Evolutionary conservation across 2,113 vertebrate genomes (phyloP), one percentile per base, ranked within the genome.

Genomic region (Leptobrachium ailaonicum): DNA sequence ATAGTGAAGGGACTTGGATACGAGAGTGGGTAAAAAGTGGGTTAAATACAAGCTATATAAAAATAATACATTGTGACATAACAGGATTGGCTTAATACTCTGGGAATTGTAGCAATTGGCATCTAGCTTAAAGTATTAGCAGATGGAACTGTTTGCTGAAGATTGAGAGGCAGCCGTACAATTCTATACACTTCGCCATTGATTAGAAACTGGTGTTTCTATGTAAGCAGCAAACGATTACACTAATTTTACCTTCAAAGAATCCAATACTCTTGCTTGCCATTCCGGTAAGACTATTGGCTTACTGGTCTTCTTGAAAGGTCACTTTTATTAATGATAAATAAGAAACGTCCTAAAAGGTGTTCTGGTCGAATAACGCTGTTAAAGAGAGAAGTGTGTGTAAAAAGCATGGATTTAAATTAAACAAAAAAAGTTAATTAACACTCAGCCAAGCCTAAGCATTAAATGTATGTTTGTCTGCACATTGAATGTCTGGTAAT

Each of bases 201-300:
- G 44, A 44, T 79, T 47, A 50, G 68, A 45, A 2, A 47, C 66
- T 50, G 74, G 20, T 67, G 6, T 41, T 76, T 44, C 70, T 13
- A 73, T 13, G 47, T 56, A 56, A 54, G 41, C 20, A n/a, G 20
- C 11, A 14, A 63, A 73, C 6, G 4, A 58, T 47, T 53, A 12
- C 64, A 8, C 40, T 43, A 56, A 41, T 63, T 45, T 78, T 43
- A 62, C 68, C 56, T 78, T 70, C 43, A 71, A 9, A 20, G 11
- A 71, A 44, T 78, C 45, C 68, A 71, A 78, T 78, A 62, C 42
- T 14, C 70, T 45, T 71, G 68, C 63, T 71, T 71, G 71, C 68
- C 20, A 53, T 42, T 10, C 87, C 63, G 66, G 43, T 54, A 54
- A 72, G 73, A 2, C n/a, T 73, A 0, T 82, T 76, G 14, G 41